Conservation (phyloP, 2,113 vertebrate genomes). For the Sprattus sprattus region DNA sequence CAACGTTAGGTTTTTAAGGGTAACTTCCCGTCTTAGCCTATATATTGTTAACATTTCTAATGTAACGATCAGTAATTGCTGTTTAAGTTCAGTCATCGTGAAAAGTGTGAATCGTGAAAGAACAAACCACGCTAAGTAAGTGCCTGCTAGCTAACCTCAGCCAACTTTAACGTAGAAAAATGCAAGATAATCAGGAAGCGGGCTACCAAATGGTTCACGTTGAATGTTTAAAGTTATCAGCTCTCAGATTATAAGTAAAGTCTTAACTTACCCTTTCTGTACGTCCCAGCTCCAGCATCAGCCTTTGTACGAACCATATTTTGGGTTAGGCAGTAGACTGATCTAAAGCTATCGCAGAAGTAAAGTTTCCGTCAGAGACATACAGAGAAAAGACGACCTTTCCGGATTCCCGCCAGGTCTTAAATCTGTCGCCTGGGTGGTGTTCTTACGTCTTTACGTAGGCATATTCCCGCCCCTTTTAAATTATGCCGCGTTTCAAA, state of each 20-base stretch:
- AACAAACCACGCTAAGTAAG: too few relatives aligned
- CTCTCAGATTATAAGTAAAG: background rate
- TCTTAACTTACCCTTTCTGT: constrained; percentile 67
- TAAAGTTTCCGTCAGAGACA: background rate
- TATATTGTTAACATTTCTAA: too few relatives aligned
- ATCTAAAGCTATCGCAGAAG: background rate
- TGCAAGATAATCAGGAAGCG: too few relatives aligned
- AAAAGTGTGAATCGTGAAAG: too few relatives aligned
- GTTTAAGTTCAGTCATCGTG: too few relatives aligned
- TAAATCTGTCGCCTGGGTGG: background rate
- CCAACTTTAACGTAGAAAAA: too few relatives aligned
- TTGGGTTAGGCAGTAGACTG: background rate
- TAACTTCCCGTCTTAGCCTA: too few relatives aligned
- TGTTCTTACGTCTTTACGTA: background rate
- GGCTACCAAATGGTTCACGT: too few relatives aligned
- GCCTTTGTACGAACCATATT: constrained; percentile 73
- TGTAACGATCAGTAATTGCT: too few relatives aligned
- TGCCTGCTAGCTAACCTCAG: too few relatives aligned
- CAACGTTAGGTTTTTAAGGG: too few relatives aligned
- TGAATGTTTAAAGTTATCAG: background rate
- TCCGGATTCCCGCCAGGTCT: background rate
- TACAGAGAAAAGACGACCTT: background rate
- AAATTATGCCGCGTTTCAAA: too few relatives aligned
- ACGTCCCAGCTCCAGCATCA: constrained; percentile 64
- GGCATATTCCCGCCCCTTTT: background rate